These are phyloP conservation scores for Pecten maximus DNA, from an alignment of 2,888 invertebrate species.

Conservation along the genomic window DNA sequence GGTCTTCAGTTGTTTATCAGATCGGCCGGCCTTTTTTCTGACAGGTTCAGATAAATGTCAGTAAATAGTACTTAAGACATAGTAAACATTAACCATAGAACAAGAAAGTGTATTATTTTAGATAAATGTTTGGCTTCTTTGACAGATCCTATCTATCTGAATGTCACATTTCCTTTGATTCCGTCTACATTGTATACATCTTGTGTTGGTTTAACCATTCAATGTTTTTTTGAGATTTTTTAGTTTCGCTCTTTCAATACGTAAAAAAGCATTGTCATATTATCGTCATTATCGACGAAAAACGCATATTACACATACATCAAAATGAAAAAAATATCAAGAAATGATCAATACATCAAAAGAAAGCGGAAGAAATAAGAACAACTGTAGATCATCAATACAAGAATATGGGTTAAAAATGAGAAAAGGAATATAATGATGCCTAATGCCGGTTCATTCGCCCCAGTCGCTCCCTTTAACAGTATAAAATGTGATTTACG, in stretches of 20 bases:
- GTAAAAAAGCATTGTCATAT: background rate
- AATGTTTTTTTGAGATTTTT: background rate
- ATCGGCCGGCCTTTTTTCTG: background rate
- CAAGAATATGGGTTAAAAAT: too few species aligned
- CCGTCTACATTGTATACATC: background rate
- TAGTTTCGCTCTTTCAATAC: background rate
- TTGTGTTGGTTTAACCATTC: background rate
- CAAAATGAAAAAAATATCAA: background rate
- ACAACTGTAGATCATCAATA: background rate
- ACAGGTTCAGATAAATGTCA: background rate
- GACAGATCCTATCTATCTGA: slow-evolving; percentile 10
- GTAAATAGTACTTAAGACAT: background rate
- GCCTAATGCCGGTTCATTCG: too few species aligned
- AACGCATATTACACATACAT: background rate
- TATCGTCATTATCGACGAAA: background rate
- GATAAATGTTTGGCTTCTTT: background rate
- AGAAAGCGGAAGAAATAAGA: background rate
- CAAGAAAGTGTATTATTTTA: slow-evolving; percentile 21
- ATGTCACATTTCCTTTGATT: background rate
- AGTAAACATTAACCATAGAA: slow-evolving; percentile 11
- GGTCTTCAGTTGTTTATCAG: slow-evolving; percentile 17
- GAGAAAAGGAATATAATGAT: too few species aligned
- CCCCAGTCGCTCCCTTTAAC: too few species aligned
- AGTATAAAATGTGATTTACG: too few species aligned
- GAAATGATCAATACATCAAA: background rate